Base-by-base conservation (phyloP, 2,113 vertebrate species). In the Pyxicephalus adspersus region DNA sequence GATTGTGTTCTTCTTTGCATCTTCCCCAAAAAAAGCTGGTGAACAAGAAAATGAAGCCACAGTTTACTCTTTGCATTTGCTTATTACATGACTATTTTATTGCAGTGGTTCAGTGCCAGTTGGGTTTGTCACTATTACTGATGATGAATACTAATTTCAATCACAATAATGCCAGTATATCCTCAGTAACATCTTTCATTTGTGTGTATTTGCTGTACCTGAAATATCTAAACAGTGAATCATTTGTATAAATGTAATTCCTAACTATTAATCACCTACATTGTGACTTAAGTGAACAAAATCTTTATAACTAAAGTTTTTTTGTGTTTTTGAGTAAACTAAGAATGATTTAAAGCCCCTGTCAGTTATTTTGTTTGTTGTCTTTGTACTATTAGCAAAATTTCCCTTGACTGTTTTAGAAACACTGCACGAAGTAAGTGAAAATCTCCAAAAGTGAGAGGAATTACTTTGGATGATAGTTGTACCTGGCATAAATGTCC, bases 1-100 rank as follows among this genome's bases (percentile, higher is more conserved):
- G 83, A 80, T 84, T 89, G 80, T 81, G 20, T 81, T 66, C 80
- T 57, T 61, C 60, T 74, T 28, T 66, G 71, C 18, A 75, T 75
- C 51, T 66, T 74, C 29, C 51, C 71, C 51, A n/a, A 34, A 75
- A 75, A 81, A 73, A 67, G 11, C 55, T 20, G 19, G 64, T 22
- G 18, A 28, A 52, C 25, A 76, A n/a, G n/a, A 55, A 38, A 26
- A 61, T 60, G 60, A 51, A 68, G 29, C 9, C 28, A 51, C 20
- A 5, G 64, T 57, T 58, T 66, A n/a, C 31, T 29, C 31, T 70
- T 17, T 57, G 50, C 28, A 67, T 51, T 17, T 78, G 29, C 20
- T 45, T 68, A 60, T 34, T 34, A 74, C 5, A 58, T 29, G 55
- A 79, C 65, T 58, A 58, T 68, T 60, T 68, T 29, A 58, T 22